Evolutionary conservation across 92 coral and sea anemone species (phyloP), one percentile per base, ranked within the genome.

Genomic region (Palythoa caribaeorum): DNA sequence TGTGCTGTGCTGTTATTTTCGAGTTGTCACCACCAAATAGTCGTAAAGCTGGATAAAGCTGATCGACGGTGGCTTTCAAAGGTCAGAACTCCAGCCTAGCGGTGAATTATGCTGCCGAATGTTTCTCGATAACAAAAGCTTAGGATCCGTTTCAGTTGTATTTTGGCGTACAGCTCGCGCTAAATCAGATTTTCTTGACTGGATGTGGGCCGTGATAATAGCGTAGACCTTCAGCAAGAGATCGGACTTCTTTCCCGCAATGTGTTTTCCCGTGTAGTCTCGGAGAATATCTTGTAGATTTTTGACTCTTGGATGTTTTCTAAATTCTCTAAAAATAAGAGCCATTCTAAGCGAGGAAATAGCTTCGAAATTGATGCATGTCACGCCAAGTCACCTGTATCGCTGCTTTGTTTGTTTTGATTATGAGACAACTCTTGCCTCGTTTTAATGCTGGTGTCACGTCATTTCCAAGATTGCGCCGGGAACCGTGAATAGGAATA

Each of bases 31-130:
- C 0, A 88, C 91, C 79, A 91, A 70, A 85, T 88, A 91, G 16
- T 91, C 91, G 66, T 88, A 88, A 3, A 91, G 87, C 89, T 84
- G 89, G 55, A 84, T 78, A 55, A 91, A 88, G 54, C 65, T 88
- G 77, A 90, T 16, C 60, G 83, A 89, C 13, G 87, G 87, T 10
- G 86, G 77, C 36, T 74, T 57, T 28, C 89, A 86, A 71, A 91
- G 74, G 70, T 87, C 91, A 54, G 90, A 81, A 10, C 81, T 81
- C 94, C 94, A 91, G 73, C 87, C 90, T 63, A 77, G 85, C 52
- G 94, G 84, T 12, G 81, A 88, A 66, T 87, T 79, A 76, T 73
- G 38, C 62, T 73, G 17, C 60, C n/a, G n/a, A 85, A n/a, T 15
- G 5, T 65, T 65, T 65, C 71, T 65, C 71, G 71, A 65, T n/a